These are phyloP conservation scores for Macrophya alboannulata DNA, from an alignment of 2,888 invertebrate genomes.

Conservation along the genomic window DNA sequence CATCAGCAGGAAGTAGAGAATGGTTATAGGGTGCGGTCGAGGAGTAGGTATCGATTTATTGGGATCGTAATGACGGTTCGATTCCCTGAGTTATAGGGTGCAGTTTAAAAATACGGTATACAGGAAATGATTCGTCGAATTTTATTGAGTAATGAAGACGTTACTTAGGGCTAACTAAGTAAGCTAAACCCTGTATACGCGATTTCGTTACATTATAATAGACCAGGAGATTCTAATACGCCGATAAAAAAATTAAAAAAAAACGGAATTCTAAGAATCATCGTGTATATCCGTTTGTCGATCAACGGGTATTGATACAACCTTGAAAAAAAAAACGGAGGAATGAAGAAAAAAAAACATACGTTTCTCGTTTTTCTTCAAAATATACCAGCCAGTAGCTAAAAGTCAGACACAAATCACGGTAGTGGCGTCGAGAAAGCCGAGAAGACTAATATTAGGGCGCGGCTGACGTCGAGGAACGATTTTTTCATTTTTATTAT, in stretches of 20 bases:
- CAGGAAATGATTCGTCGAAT: background rate
- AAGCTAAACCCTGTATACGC: background rate
- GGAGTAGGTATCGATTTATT: conserved; percentile 32
- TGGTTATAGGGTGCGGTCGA: conserved; percentile 44
- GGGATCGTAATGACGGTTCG: conserved; percentile 19
- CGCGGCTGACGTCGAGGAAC: background rate
- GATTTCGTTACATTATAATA: background rate
- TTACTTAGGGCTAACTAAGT: background rate
- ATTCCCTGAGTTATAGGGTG: background rate
- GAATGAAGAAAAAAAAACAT: background rate
- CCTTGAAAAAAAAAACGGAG: conserved; percentile 10
- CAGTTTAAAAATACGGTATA: background rate
- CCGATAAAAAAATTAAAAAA: background rate
- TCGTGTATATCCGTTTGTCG: background rate
- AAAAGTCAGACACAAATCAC: conserved; percentile 31
- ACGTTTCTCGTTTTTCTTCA: background rate
- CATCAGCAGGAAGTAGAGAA: conserved; percentile 17
- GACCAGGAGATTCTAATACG: background rate
- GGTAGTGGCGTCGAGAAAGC: background rate
- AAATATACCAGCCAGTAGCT: conserved; percentile 9
- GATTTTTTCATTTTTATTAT: background rate
- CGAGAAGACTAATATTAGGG: conserved; percentile 6
- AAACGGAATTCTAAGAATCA: background rate
- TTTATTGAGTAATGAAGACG: background rate
- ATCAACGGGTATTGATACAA: background rate